Percentiles rank a stretch among this genome's conserved stretches.
These are phyloP conservation scores for Megaleporinus macrocephalus DNA, from an alignment of 2,113 vertebrate genomes.

Conservation along the genomic window DNA sequence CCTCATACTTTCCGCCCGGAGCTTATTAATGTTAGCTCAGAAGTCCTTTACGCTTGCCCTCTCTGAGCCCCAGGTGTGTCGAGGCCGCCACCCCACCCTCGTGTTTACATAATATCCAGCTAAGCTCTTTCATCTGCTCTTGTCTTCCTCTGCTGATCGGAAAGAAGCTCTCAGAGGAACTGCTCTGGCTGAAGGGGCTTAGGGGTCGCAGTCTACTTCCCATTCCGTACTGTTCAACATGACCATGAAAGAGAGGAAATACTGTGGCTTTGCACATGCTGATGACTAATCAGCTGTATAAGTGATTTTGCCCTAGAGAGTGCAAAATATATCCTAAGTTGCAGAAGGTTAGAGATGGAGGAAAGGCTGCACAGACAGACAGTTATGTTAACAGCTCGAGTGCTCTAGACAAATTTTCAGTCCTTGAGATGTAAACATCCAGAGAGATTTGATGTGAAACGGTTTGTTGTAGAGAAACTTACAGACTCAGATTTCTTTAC, in stretches of 20 bases:
- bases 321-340: too few species aligned
- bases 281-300: neutral
- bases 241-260: neutral
- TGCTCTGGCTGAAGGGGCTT: conserved; percentile 11
- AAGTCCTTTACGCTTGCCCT: conserved; percentile 18
- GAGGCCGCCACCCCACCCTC: conserved; percentile 30
- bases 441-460: too few species aligned
- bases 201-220: neutral
- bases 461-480: too few species aligned
- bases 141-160: neutral
- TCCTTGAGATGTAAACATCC: too few species aligned
- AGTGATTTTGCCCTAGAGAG: neutral
- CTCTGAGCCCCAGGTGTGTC: conserved; percentile 40
- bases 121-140: conserved; percentile 45
- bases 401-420: too few species aligned
- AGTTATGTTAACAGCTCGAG: neutral
- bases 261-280: neutral
- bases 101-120: conserved; percentile 33
- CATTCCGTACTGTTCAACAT: conserved; percentile 25
- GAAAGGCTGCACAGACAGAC: neutral
- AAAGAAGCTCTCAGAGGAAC: conserved; percentile 14
- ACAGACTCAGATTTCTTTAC: too few species aligned
- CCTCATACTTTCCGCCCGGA: conserved; percentile 46
- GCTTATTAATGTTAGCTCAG: conserved; percentile 49
- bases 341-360: neutral